Evolutionary conservation across 1,140 invertebrate species (phyloP), one percentile per base, ranked within the genome.

Genomic region (Heliconius hermathena): DNA sequence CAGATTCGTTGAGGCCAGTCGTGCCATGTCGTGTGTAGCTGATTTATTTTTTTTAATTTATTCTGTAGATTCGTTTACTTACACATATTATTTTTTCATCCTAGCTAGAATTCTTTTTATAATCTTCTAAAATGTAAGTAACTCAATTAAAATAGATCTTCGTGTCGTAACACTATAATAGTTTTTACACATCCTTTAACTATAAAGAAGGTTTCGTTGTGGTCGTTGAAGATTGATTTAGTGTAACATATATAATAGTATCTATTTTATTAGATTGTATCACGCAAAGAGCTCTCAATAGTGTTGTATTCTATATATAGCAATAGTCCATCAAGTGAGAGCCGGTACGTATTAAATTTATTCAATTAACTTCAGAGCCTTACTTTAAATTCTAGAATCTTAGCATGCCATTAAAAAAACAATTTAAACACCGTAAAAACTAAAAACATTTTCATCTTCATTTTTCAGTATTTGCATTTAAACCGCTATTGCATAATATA

Each of bases 141-240:
- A 66, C 16, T 26, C 26, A 16, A 66, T 66, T 16, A 29, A 66
- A 18, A 0, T 13, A 29, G 13, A 66, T 66, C 22, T 66, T 29
- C 60, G 26, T 66, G 60, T 29, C 4, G 4, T n/a, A 26, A 66
- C n/a, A 29, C 22, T 29, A 16, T 66, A 16, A 66, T 66, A 66
- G 22, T 29, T 66, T 26, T 66, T 29, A 26, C 60, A 66, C 22
- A 66, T 26, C 60, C 60, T 66, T 18, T 66, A 26, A 29, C 29
- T 66, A 66, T 66, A 66, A 66, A 57, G n/a, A 57, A 29, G 60
- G 60, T 66, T 66, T 66, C 60, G 60, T 29, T 29, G 60, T 66
- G 22, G 33, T 41, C 8, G n/a, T 41, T 49, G 9, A 38, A 22
- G 52, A 22, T 76, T 66, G 74, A 76, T 76, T 76, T 76, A 76